phyloP scores from a whole-genome alignment of 2,888 invertebrate species.

The Ditula angustiorana region DNA sequence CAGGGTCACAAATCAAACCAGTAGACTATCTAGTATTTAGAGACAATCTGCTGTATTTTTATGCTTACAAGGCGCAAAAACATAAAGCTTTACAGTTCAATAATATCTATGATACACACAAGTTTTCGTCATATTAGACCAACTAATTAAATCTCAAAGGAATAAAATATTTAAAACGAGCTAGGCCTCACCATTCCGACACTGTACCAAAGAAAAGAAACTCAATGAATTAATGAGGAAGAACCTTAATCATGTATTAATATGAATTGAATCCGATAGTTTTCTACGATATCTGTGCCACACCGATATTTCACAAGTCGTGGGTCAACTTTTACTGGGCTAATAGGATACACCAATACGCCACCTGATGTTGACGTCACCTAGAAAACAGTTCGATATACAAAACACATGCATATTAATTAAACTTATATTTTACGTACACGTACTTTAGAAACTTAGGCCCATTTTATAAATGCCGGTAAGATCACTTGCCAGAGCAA shows the following conservation, averaged over 20 bases:
- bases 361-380: constrained; percentile 16
- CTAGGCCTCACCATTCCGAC: no score
- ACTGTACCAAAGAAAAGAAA: no score
- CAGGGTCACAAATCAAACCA: no score
- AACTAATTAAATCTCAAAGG: no score
- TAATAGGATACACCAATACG: constrained; percentile 28
- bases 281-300: constrained; percentile 36
- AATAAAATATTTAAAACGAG: no score
- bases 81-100: no score
- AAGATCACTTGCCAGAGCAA: background rate
- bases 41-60: no score
- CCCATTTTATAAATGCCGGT: no score
- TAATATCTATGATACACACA: no score
- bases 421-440: background rate
- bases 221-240: constrained; percentile 7
- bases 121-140: no score
- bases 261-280: constrained; percentile 22
- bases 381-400: constrained; percentile 31
- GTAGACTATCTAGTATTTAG: no score
- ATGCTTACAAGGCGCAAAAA: no score
- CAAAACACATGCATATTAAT: constrained; percentile 31
- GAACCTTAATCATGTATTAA: constrained; percentile 7
- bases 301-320: constrained; percentile 44
- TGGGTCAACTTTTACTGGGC: constrained; percentile 44
- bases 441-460: constrained; percentile 9